Evolutionary conservation across 2,113 vertebrate genomes (phyloP).

Genomic region (Sapayoa aenigma): DNA sequence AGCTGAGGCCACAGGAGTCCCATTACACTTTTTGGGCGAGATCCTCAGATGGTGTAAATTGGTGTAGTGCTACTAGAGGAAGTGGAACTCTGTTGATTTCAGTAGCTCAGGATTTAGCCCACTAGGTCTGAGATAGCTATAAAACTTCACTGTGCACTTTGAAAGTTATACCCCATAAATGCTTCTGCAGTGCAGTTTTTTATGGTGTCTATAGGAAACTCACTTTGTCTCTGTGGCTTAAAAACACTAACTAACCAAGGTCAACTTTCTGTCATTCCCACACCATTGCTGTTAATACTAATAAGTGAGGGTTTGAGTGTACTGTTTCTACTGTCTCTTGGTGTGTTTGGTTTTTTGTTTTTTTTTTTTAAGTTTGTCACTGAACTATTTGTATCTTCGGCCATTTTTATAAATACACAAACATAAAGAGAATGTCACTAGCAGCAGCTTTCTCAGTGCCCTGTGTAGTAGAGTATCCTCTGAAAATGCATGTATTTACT

Average conservation of each 20-base stretch:
- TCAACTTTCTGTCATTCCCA: not conserved
- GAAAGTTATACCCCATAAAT: constrained; percentile 6
- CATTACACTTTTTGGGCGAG: not conserved
- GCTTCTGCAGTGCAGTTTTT: not conserved
- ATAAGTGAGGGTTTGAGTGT: not conserved
- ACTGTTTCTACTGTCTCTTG: not conserved
- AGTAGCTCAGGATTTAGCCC: constrained; percentile 6
- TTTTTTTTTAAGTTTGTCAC: not conserved
- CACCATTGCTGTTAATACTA: constrained; percentile 28
- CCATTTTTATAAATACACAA: not conserved
- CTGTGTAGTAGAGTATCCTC: not conserved
- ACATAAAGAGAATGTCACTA: not conserved
- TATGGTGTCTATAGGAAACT: constrained; percentile 8
- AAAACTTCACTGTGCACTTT: constrained; percentile 24
- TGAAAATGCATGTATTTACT: not conserved
- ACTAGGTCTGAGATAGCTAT: constrained; percentile 8
- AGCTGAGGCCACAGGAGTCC: constrained; percentile 38
- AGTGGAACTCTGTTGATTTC: not conserved
- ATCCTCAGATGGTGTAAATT: not conserved
- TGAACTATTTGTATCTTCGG: not conserved
- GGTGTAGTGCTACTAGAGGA: not conserved
- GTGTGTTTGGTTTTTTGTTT: not conserved
- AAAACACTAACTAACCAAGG: not conserved
- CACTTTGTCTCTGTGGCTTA: not conserved
- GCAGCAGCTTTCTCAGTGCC: not conserved